Evolutionary conservation across 2,888 invertebrate species (phyloP).

Genomic region (Gymnocheta viridis): DNA sequence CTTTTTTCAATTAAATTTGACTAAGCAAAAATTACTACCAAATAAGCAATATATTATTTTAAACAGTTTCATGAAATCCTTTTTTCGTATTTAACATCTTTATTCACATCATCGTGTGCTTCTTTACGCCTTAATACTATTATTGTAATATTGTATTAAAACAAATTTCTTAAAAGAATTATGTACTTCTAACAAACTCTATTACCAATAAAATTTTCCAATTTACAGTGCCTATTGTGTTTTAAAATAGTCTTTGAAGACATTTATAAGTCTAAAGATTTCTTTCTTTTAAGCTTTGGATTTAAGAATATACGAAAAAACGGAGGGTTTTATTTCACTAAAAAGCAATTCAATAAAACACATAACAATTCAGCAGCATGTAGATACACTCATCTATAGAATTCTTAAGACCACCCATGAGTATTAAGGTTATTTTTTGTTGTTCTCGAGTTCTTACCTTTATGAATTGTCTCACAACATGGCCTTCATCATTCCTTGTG

Average conservation of each 20-base stretch:
- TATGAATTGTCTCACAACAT: slow-evolving; percentile 60
- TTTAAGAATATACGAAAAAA: neutral
- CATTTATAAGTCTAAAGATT: neutral
- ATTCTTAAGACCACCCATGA: slow-evolving; percentile 58
- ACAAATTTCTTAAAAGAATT: neutral
- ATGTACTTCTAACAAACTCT: neutral
- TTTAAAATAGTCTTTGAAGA: neutral
- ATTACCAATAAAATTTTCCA: neutral
- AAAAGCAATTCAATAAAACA: slow-evolving; percentile 7
- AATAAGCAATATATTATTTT: too few relatives aligned
- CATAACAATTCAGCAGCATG: neutral
- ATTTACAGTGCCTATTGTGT: too few relatives aligned
- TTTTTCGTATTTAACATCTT: neutral
- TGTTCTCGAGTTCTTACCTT: slow-evolving; percentile 49
- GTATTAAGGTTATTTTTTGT: slow-evolving; percentile 16
- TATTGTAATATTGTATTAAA: neutral
- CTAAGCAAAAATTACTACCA: neutral
- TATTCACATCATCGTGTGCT: neutral
- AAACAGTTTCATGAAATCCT: neutral
- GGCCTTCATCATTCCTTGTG: slow-evolving; percentile 40
- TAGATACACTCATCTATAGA: neutral
- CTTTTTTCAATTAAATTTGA: neutral
- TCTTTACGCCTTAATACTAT: neutral
- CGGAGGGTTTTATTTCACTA: neutral
- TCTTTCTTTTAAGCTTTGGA: neutral